Conservation (phyloP, 2,888 invertebrate genomes). For the Trissoscelio sp. region DNA sequence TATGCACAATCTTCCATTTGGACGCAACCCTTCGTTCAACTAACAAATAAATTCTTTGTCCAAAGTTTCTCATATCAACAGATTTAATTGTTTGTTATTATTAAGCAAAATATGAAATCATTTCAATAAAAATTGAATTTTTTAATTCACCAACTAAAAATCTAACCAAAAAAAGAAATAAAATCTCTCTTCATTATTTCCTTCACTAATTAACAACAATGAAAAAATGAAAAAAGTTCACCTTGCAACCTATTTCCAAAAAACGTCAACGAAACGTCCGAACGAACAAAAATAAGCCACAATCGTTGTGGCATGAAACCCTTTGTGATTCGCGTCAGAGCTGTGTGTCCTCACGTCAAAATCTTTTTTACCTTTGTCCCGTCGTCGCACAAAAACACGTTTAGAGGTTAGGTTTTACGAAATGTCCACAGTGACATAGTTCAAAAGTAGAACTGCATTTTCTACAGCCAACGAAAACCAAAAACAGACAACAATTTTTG, state of each 20-base stretch:
- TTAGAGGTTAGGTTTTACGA: slow-evolving; percentile 16
- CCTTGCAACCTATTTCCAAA: no score
- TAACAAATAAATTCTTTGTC: slow-evolving; percentile 19
- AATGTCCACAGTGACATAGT: slow-evolving; percentile 22
- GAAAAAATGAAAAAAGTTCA: no score
- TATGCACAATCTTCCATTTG: slow-evolving; percentile 31
- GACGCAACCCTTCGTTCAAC: slow-evolving; percentile 46
- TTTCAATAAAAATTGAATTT: no score
- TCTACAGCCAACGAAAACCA: slow-evolving; percentile 1
- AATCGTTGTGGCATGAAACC: slow-evolving; percentile 5
- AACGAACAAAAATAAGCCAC: slow-evolving; percentile 1
- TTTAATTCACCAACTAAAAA: no score
- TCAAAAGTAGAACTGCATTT: not conserved
- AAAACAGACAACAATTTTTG: slow-evolving; percentile 27
- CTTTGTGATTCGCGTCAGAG: slow-evolving; percentile 18
- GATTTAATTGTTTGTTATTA: not conserved
- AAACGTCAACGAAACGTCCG: not conserved
- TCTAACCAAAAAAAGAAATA: no score
- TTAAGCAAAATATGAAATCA: no score
- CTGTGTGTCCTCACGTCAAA: not conserved
- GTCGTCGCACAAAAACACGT: not conserved
- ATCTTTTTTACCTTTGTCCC: not conserved
- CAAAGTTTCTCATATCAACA: slow-evolving; percentile 27
- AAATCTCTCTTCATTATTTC: no score
- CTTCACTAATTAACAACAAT: no score